phyloP scores from a whole-genome alignment of 64 coral and sea anemone species.

The Porites lutea region DNA sequence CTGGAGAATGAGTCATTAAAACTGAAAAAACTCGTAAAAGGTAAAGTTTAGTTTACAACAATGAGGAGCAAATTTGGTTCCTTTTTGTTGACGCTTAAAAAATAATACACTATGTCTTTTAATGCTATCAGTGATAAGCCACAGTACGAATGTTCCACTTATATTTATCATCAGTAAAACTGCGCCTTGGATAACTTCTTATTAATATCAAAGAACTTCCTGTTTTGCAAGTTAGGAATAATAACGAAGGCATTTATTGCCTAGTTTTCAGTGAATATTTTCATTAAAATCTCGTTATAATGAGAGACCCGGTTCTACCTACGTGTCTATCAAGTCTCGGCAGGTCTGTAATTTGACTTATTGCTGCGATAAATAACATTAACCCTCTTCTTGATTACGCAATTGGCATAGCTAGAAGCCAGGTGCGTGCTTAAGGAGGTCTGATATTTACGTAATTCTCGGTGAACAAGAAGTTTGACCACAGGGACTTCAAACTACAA shows the following conservation, averaged over 20 bases:
- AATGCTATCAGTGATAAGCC: too few relatives aligned
- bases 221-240: too few relatives aligned
- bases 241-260: too few relatives aligned
- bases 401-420: not conserved
- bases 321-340: not conserved
- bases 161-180: too few relatives aligned
- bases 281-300: not conserved
- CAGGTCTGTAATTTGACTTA: slow-evolving; percentile 25
- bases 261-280: not conserved
- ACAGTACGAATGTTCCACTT: too few relatives aligned
- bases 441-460: not conserved
- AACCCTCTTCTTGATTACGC: slow-evolving; percentile 1
- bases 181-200: too few relatives aligned
- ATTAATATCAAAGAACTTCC: too few relatives aligned
- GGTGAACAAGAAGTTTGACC: slow-evolving; percentile 15
- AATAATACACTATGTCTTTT: too few relatives aligned
- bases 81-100: too few relatives aligned
- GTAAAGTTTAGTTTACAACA: too few relatives aligned
- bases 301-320: not conserved
- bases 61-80: too few relatives aligned
- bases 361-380: slow-evolving; percentile 13
- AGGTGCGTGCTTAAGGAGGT: not conserved
- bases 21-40: not conserved
- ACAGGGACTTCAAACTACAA: not conserved
- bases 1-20: not conserved